A percentile compares a stretch with the other conserved stretches of the same genome.
Conservation (phyloP, 2,113 vertebrate species). For the Gobio gobio region DNA sequence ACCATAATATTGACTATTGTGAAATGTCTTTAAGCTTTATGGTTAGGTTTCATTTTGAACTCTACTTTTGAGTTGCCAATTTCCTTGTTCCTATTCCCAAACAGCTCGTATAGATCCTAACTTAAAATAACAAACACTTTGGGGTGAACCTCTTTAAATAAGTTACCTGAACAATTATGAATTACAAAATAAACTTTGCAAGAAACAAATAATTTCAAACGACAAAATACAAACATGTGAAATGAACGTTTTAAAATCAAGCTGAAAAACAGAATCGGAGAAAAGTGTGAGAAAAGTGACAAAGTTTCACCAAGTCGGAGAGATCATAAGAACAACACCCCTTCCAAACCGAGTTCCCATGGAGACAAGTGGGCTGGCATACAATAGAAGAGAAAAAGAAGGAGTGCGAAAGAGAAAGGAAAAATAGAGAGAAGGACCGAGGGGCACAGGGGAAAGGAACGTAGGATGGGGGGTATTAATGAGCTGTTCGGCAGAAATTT, state of each 20-base stretch:
- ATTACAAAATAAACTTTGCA: slow-evolving; percentile 40
- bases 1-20: not conserved
- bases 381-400: slow-evolving; percentile 75
- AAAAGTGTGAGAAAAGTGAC: slow-evolving; percentile 62
- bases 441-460: slow-evolving; percentile 62
- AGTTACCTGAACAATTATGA: slow-evolving; percentile 58
- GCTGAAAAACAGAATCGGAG: slow-evolving; percentile 53
- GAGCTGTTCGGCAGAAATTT: slow-evolving; percentile 33
- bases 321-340: slow-evolving; percentile 81
- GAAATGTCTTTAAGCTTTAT: not conserved
- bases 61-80: slow-evolving; percentile 59
- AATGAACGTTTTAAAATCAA: slow-evolving; percentile 11
- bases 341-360: slow-evolving; percentile 80
- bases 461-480: slow-evolving; percentile 51
- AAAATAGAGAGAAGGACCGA: slow-evolving; percentile 54
- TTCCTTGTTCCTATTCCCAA: slow-evolving; percentile 54
- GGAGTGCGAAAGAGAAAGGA: slow-evolving; percentile 42
- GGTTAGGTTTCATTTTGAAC: too few relatives aligned
- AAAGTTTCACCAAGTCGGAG: slow-evolving; percentile 72
- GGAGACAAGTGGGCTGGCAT: slow-evolving; percentile 78
- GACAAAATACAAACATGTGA: slow-evolving; percentile 27
- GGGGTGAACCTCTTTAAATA: slow-evolving; percentile 64
- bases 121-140: slow-evolving; percentile 69
- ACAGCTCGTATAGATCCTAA: slow-evolving; percentile 63
- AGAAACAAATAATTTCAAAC: slow-evolving; percentile 15